Percentiles rank a stretch among this genome's conserved stretches.
Conservation (phyloP, 2,797 vertebrate species). For the Hozukius guyotensis region DNA sequence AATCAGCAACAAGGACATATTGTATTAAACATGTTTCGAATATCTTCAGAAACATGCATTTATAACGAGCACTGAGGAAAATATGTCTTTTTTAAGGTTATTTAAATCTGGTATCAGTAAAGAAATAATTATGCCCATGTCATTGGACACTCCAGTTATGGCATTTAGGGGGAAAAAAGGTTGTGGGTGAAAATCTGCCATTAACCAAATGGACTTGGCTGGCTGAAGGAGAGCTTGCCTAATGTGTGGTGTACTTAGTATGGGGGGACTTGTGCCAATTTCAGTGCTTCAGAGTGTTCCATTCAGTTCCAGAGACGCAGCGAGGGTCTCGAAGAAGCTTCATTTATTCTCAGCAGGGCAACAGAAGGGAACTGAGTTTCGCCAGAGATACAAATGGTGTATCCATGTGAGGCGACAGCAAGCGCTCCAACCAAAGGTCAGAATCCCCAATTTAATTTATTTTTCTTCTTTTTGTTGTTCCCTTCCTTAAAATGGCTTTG, state of each 20-base stretch:
- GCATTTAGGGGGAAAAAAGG: conserved; percentile 8
- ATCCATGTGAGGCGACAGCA: conserved; percentile 63
- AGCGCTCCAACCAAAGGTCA: conserved; percentile 74
- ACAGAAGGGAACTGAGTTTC: conserved; percentile 63
- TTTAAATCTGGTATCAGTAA: not conserved
- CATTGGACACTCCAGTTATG: conserved; percentile 14
- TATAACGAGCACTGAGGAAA: not conserved
- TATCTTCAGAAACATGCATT: not conserved
- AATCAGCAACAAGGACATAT: not conserved
- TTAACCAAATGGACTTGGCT: conserved; percentile 69
- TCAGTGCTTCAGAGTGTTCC: conserved; percentile 56
- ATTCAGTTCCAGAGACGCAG: conserved; percentile 74
- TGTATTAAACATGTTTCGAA: not conserved
- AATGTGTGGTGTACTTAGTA: conserved; percentile 63
- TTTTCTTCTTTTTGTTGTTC: conserved; percentile 19
- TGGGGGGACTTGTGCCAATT: conserved; percentile 63
- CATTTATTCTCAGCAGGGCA: conserved; percentile 77
- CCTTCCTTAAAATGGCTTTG: not conserved
- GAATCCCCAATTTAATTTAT: conserved; percentile 40
- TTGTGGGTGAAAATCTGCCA: conserved; percentile 58
- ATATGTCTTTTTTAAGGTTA: not conserved
- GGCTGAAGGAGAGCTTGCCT: conserved; percentile 44
- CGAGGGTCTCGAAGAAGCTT: conserved; percentile 73
- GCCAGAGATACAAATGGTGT: conserved; percentile 72
- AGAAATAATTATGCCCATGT: conserved; percentile 15